These are phyloP conservation scores for Chionodraco myersi DNA, from an alignment of 2,113 vertebrate genomes.

Conservation along the genomic window DNA sequence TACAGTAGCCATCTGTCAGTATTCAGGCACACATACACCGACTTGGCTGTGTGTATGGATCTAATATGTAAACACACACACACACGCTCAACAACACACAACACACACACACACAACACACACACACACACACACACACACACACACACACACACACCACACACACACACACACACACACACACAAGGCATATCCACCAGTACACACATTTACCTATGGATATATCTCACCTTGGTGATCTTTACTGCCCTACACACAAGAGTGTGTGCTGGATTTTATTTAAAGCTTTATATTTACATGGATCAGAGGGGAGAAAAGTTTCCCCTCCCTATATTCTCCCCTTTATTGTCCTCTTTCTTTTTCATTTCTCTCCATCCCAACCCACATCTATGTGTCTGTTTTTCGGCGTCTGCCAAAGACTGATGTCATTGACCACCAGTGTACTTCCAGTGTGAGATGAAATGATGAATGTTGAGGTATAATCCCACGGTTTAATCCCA, in stretches of 20 bases:
- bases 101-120: too few species aligned
- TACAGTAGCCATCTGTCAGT: constrained; percentile 80
- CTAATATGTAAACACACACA: constrained; percentile 44
- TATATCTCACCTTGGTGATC: constrained; percentile 33
- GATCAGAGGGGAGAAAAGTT: constrained; percentile 46
- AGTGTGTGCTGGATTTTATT: constrained; percentile 24
- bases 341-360: constrained; percentile 14
- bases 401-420: constrained; percentile 59
- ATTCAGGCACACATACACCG: constrained; percentile 57
- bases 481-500: constrained; percentile 80
- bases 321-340: constrained; percentile 29
- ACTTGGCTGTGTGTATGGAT: constrained; percentile 57
- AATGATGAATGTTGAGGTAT: constrained; percentile 76
- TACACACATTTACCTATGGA: constrained; percentile 24
- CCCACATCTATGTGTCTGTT: constrained; percentile 61
- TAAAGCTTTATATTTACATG: constrained; percentile 32
- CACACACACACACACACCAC: constrained; percentile 17
- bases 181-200: constrained; percentile 16
- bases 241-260: neutral
- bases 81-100: constrained; percentile 47
- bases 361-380: constrained; percentile 48
- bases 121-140: neutral
- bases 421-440: constrained; percentile 79
- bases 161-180: neutral
- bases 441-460: constrained; percentile 64